Base-by-base conservation (phyloP, 2,888 invertebrate genomes). In the Willowsia nigromaculata region DNA sequence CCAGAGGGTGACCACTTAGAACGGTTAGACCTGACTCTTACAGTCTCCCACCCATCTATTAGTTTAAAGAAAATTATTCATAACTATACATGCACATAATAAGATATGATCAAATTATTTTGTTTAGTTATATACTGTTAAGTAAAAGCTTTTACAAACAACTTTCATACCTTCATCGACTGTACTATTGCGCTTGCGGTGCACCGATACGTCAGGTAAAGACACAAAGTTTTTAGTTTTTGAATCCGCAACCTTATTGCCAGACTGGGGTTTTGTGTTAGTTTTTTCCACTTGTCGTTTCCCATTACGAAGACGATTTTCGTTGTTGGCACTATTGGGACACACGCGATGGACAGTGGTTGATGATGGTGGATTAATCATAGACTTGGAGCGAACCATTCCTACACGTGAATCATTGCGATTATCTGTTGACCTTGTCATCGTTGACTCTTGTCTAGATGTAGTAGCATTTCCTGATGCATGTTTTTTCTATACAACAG, bases 41-140 rank as follows among this genome's bases (percentile, higher is more conserved):
- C 92, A 43, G 92, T 92, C 85, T 91, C 91, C 92, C 92, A 92
- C 7, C 92, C 92, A 87, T 92, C 92, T 90, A 15, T 50, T 50
- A 15, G 27, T 37, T 37, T 37, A 25, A 30, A 80, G 25, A 33
- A 3, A 76, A 11, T 76, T 40, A 25, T 13, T 9, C 3, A 43
- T 43, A 18, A 18, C 47, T 43, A 18, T 25, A 25, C 7, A 47
- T 25, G 25, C 2, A 27, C 9, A 50, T 30, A 30, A 11, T 27
- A 15, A n/a, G 9, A 80, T 37, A 33, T 11, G 22, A 53, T 22
- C 0, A 25, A 27, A n/a, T n/a, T n/a, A n/a, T n/a, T n/a, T n/a
- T n/a, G n/a, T n/a, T n/a, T n/a, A n/a, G n/a, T n/a, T 6, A 3
- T 13, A 27, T 40, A 81, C 15, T 82, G 30, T 4, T 40, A 27